Evolutionary conservation across 2,113 vertebrate species (phyloP), one percentile per base, ranked within the genome.

Genomic region (Pseudopipra pipra): DNA sequence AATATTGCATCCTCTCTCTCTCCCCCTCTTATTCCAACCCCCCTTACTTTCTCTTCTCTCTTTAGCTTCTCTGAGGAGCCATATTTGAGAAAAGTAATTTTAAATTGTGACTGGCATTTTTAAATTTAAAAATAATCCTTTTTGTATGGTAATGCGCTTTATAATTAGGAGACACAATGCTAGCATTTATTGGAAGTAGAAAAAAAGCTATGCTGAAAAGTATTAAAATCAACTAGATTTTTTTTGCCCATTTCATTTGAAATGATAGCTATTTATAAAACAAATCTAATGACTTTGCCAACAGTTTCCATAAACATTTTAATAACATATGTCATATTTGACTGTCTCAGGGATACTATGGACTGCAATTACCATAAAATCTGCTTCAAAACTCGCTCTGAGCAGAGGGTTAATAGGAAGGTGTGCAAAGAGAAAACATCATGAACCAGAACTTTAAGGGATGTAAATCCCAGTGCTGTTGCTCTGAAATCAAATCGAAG

Each of bases 81-180:
- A 89, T 96, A 93, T 96, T 97, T 94, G 78, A 94, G 96, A 94
- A 96, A 96, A 96, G 96, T 98, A 96, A 98, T 97, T 97, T 97
- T 95, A 96, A 98, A 97, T 96, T 93, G 88, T 95, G 96, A 96
- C 90, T 93, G 85, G 96, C 95, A 91, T 96, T 98, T 97, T 86
- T 93, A 97, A 97, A 96, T 97, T 97, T 95, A 92, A 96, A 91
- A 81, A 74, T 95, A 94, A 97, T 97, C 95, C 97, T 97, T 97
- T 97, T 95, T 95, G 89, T 97, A 93, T 96, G 94, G 78, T 94
- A 96, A 95, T 97, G 92, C 15, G 51, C 76, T 96, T 96, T 89
- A 93, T 97, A 96, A 98, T 97, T 98, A 97, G 93, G 95, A 97
- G 85, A 95, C 51, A 94, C 89, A 98, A 97, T 95, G 91, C 90